Base-by-base conservation (phyloP, 1,140 invertebrate genomes). In the Aphelenchoides avenae region DNA sequence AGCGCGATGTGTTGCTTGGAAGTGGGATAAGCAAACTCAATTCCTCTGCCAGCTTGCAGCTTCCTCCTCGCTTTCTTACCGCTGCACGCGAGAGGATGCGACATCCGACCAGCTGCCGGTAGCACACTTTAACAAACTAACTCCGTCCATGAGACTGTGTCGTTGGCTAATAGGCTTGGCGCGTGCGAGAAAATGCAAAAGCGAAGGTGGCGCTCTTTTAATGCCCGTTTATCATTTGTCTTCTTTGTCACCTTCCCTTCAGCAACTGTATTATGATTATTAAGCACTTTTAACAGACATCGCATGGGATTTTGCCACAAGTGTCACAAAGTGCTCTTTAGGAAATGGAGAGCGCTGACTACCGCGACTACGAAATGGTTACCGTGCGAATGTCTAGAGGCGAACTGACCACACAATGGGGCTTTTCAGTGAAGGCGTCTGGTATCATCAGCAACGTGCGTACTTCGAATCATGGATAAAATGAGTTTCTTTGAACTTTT, bases 351-450 rank as follows among this genome's bases (percentile, higher is more conserved):
- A 51, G 42, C 27, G 52, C 33, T 15, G 52, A 44, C 39, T 13
- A 44, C n/a, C n/a, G n/a, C n/a, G n/a, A 44, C 11, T 49, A 49
- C 49, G 52, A 58, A 24, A 39, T 58, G 56, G 44, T 58, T 9
- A 58, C 56, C 2, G 31, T 58, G 3, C 60, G 57, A 2, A 58
- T 58, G 57, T 42, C 56, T 11, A 15, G 57, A 27, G 20, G 15
- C 5, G 51, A 42, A n/a, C n/a, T 39, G 11, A 53, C 18, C 15
- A 60, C 37, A 13, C 57, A 51, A 20, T 58, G 57, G 57, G 57
- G 57, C 27, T 58, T 58, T 36, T 11, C 15, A 26, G 39, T 58
- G 34, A 15, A 9, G 20, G 26, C 56, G 3, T 56, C 57, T n/a
- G 6, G 57, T 13, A 37, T 39, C 15, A 31, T 58, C 1, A 34